A percentile compares a stretch with the other conserved stretches of the same genome.
phyloP scores from a whole-genome alignment of 2,888 invertebrate genomes.

The Chrysotoxum bicinctum region DNA sequence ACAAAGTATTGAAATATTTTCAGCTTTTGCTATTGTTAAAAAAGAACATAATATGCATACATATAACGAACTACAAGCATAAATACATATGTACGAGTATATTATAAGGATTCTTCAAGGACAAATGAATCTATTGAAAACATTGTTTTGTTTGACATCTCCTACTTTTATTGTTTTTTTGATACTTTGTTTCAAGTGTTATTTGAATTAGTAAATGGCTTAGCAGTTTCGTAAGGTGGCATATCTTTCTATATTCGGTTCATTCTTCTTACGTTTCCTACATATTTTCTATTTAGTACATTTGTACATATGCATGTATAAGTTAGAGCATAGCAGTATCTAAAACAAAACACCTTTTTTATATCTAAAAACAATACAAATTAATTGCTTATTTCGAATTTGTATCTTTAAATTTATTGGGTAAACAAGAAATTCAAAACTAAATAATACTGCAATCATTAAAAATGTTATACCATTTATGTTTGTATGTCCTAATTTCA shows the following conservation, averaged over 20 bases:
- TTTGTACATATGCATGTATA: too few species aligned
- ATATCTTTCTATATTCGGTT: background rate
- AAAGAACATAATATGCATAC: background rate
- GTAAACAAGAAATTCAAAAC: too few species aligned
- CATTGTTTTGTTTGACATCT: slow-evolving; percentile 9
- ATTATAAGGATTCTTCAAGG: background rate
- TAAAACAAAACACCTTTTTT: too few species aligned
- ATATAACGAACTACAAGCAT: too few species aligned
- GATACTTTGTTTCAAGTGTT: background rate
- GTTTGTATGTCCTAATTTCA: too few species aligned
- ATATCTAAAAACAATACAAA: too few species aligned
- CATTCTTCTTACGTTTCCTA: background rate
- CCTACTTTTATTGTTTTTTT: background rate
- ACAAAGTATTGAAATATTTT: slow-evolving; percentile 13
- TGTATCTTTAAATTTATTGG: too few species aligned
- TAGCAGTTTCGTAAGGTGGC: background rate
- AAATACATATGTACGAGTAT: background rate
- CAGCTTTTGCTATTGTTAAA: background rate
- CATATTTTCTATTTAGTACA: background rate
- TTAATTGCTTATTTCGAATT: too few species aligned
- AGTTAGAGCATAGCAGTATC: too few species aligned
- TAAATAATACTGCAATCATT: too few species aligned
- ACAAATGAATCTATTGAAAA: slow-evolving; percentile 18
- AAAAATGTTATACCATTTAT: too few species aligned
- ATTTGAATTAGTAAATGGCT: slow-evolving; percentile 1